Evolutionary conservation across 2,797 vertebrate genomes (phyloP).

Genomic region (Arnoldichthys spilopterus): DNA sequence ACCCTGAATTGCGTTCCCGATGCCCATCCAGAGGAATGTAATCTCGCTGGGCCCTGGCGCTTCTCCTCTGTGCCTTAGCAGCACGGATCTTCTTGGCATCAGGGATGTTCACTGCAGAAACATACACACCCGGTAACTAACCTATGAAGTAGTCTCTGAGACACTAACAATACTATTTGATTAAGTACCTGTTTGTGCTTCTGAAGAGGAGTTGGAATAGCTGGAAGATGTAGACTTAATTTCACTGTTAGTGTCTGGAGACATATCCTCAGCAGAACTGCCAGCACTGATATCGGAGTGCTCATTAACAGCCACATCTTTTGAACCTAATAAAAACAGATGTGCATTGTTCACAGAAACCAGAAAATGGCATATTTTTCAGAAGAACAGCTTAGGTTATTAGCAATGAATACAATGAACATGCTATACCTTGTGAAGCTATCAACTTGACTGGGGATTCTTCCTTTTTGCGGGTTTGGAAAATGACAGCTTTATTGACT

Average conservation of each 20-base stretch:
- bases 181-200: conserved; percentile 27
- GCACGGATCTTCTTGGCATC: conserved; percentile 73
- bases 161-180: not conserved
- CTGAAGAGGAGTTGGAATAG: conserved; percentile 57
- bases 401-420: not conserved
- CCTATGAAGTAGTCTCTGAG: not conserved
- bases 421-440: conserved; percentile 59
- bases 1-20: conserved; percentile 63
- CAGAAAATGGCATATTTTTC: not conserved
- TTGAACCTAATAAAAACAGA: conserved; percentile 34
- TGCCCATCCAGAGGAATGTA: conserved; percentile 82
- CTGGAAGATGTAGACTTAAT: conserved; percentile 61
- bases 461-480: conserved; percentile 79
- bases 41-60: conserved; percentile 74
- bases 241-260: conserved; percentile 50
- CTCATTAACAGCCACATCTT: conserved; percentile 34
- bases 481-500: conserved; percentile 80
- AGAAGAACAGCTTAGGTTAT: not conserved
- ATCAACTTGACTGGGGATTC: conserved; percentile 43
- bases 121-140: not conserved
- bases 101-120: conserved; percentile 78
- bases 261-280: conserved; percentile 48
- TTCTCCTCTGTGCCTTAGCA: conserved; percentile 78
- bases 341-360: not conserved
- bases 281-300: conserved; percentile 41